Evolutionary conservation across 1,140 invertebrate genomes (phyloP), one percentile per base, ranked within the genome.

Genomic region (Trichomalopsis sarcophagae): DNA sequence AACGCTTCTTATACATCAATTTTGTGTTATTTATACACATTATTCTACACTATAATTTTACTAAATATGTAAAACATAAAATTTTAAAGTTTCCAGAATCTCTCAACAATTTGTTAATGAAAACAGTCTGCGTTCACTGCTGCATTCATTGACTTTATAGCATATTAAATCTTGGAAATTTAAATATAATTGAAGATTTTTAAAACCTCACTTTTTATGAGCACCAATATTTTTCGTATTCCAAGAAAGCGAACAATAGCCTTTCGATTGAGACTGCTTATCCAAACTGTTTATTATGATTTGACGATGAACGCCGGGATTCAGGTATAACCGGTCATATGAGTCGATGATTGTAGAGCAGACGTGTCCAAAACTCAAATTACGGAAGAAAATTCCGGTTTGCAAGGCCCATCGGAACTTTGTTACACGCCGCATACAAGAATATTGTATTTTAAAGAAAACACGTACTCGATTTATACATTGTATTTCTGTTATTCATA

Each of bases 281-380:
- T 27, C 13, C 30, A 66, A 40, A 14, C 77, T 79, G 62, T 62
- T 79, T 36, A 66, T 79, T 79, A 33, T 21, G 2, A 33, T 17
- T 17, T 30, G 47, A 66, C 36, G 50, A 79, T 79, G 50, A 79
- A 36, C 17, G 40, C 55, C 30, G 47, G n/a, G 40, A 66, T 79
- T 36, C 40, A 79, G 47, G 50, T 66, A 66, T 66, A 79, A 36
- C 30, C 50, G 77, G 77, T 36, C 77, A 21, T 66, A 36, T 66
- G 10, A 79, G 27, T 14, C 50, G 23, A 33, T 79, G 27, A 79
- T 79, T 79, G 50, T 14, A 77, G 21, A 77, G 33, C 5, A 55
- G 11, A 7, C 33, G 27, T 62, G 40, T 4, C 9, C 50, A 13
- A 66, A 79, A 62, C 13, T 66, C 62, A 79, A 79, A 79, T 79